phyloP scores from a whole-genome alignment of 2,113 vertebrate species.

The Siniperca knerii region DNA sequence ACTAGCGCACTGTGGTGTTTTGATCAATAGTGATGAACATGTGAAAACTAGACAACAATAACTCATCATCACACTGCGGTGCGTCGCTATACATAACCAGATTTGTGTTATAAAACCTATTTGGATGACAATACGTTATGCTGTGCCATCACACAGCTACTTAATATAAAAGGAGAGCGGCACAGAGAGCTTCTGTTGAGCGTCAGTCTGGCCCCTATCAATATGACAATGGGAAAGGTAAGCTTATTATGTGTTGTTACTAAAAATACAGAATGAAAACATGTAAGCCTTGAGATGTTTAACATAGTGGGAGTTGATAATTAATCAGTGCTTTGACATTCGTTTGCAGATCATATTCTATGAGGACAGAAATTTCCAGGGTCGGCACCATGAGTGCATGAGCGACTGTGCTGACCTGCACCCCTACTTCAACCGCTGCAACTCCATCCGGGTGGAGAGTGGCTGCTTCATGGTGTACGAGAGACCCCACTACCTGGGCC shows the following conservation, averaged over 20 bases:
- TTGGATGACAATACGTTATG: slow-evolving; percentile 82
- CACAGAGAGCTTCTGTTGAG: slow-evolving; percentile 36
- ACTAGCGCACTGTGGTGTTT: slow-evolving; percentile 48
- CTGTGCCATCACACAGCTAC: slow-evolving; percentile 77
- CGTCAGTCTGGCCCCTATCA: slow-evolving; percentile 46
- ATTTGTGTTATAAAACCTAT: slow-evolving; percentile 69
- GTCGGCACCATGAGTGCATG: slow-evolving; percentile 77
- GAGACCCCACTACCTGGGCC: slow-evolving; percentile 71
- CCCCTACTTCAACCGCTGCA: slow-evolving; percentile 77
- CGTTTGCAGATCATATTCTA: slow-evolving; percentile 74
- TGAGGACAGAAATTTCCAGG: slow-evolving; percentile 77
- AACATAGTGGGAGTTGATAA: background rate
- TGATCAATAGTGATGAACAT: slow-evolving; percentile 75
- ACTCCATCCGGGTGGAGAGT: slow-evolving; percentile 78
- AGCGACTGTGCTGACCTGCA: slow-evolving; percentile 75
- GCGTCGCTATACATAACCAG: slow-evolving; percentile 64
- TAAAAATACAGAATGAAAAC: slow-evolving; percentile 41
- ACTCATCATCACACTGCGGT: slow-evolving; percentile 39
- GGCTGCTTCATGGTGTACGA: slow-evolving; percentile 81
- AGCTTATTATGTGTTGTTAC: slow-evolving; percentile 34
- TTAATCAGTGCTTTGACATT: background rate
- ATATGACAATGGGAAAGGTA: slow-evolving; percentile 78
- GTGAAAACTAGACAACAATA: slow-evolving; percentile 71
- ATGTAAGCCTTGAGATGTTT: background rate
- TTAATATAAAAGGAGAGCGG: slow-evolving; percentile 73